Percentiles rank a stretch among this genome's conserved stretches.
Evolutionary conservation across 2,888 invertebrate genomes (phyloP).

Genomic region (Anthoptus insignis): DNA sequence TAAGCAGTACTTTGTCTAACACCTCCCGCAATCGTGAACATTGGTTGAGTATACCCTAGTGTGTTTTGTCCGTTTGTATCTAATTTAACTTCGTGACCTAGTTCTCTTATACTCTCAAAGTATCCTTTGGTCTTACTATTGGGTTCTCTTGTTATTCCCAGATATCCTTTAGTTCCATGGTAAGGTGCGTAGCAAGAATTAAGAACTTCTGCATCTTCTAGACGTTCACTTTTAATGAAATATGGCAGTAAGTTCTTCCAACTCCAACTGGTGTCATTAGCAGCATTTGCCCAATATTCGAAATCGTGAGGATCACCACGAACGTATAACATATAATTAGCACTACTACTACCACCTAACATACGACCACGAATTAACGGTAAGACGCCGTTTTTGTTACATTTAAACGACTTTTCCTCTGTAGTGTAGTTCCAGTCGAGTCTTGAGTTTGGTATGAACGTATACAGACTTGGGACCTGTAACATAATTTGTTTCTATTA

Average conservation of each 20-base stretch:
- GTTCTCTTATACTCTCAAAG: slow-evolving; percentile 67
- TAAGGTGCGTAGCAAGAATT: slow-evolving; percentile 47
- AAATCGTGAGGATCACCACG: slow-evolving; percentile 77
- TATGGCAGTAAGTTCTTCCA: slow-evolving; percentile 57
- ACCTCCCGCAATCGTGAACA: slow-evolving; percentile 74
- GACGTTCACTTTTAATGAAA: slow-evolving; percentile 51
- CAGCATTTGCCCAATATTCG: slow-evolving; percentile 75
- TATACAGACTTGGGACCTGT: slow-evolving; percentile 52
- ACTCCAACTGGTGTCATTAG: slow-evolving; percentile 76
- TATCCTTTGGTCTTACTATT: slow-evolving; percentile 51
- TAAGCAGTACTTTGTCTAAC: slow-evolving; percentile 77
- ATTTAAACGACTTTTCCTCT: slow-evolving; percentile 47
- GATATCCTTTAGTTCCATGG: slow-evolving; percentile 69
- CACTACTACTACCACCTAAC: slow-evolving; percentile 80
- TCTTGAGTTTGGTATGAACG: slow-evolving; percentile 44
- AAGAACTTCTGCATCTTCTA: slow-evolving; percentile 42
- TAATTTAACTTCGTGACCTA: slow-evolving; percentile 66
- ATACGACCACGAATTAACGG: slow-evolving; percentile 78
- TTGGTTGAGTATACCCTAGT: slow-evolving; percentile 75
- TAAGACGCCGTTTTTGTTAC: slow-evolving; percentile 18
- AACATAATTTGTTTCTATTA: neutral
- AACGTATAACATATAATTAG: slow-evolving; percentile 83
- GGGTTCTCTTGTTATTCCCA: slow-evolving; percentile 63
- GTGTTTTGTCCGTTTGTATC: slow-evolving; percentile 66
- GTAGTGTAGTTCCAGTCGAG: slow-evolving; percentile 54